Conservation (phyloP, 1,140 invertebrate species). For the Uloborus diversus region DNA sequence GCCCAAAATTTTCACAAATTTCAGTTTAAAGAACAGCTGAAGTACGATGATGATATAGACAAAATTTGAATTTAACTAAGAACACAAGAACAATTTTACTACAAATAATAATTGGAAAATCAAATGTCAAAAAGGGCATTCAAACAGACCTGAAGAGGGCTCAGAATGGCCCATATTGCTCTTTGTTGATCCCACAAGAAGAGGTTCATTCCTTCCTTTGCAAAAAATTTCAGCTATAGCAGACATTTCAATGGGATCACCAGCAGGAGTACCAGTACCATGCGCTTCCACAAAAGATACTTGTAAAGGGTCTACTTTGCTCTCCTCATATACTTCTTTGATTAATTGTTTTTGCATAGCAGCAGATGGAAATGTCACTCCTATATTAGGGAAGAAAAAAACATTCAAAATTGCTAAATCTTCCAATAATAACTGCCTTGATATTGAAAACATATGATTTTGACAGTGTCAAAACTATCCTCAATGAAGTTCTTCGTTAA, state of each 20-base stretch:
- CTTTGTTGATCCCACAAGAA: constrained; percentile 94
- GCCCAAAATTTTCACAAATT: too few species aligned
- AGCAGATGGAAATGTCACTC: constrained; percentile 67
- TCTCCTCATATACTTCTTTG: constrained; percentile 63
- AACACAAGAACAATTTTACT: too few species aligned
- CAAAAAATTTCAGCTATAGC: constrained; percentile 93
- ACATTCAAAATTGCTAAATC: background rate
- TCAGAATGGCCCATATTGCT: constrained; percentile 99
- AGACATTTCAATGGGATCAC: constrained; percentile 96
- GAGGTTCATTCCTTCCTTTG: constrained; percentile 77
- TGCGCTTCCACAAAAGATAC: constrained; percentile 67
- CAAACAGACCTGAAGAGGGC: constrained; percentile 75
- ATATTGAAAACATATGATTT: too few species aligned
- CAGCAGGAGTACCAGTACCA: constrained; percentile 74
- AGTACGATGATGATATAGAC: too few species aligned
- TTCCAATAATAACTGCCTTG: too few species aligned
- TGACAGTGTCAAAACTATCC: too few species aligned
- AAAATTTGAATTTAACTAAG: too few species aligned
- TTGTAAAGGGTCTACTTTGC: constrained; percentile 62
- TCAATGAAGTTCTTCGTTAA: too few species aligned
- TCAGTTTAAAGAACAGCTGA: too few species aligned
- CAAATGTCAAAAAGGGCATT: too few species aligned
- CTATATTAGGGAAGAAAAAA: constrained; percentile 16
- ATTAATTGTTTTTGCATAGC: constrained; percentile 63
- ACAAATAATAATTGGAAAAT: too few species aligned